A percentile compares a stretch with the other conserved stretches of the same genome.
phyloP scores from a whole-genome alignment of 1,140 invertebrate species.

The Neodiprion fabricii region DNA sequence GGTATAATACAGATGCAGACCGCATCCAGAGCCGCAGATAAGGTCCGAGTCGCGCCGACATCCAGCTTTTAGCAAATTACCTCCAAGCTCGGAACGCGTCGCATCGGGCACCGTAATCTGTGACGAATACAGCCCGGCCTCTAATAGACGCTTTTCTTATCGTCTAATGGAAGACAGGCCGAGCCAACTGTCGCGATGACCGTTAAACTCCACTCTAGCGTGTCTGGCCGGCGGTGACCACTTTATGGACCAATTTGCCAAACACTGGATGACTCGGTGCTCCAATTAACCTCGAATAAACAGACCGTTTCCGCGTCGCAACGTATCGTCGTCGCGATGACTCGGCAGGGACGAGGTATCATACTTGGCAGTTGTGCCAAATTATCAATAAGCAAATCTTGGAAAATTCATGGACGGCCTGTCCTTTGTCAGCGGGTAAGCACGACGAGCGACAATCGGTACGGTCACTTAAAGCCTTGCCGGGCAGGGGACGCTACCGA shows the following conservation, averaged over 20 bases:
- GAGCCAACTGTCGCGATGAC: constrained; percentile 6
- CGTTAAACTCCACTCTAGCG: not conserved
- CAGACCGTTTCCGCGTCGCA: not conserved
- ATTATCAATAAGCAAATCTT: not conserved
- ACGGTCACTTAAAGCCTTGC: not conserved
- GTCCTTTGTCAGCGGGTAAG: not conserved
- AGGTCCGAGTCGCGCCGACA: not conserved
- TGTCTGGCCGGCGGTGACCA: not conserved
- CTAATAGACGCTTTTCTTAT: constrained; percentile 42
- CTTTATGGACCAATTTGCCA: not conserved
- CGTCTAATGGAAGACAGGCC: constrained; percentile 40
- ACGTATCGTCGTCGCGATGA: not conserved
- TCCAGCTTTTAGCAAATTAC: not conserved
- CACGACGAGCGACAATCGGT: not conserved
- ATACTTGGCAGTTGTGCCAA: too few species aligned
- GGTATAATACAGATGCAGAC: not conserved
- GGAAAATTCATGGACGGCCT: not conserved
- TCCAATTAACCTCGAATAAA: not conserved
- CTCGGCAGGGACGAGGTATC: not conserved
- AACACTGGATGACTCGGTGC: not conserved
- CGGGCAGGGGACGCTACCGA: not conserved
- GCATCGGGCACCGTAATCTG: constrained; percentile 11
- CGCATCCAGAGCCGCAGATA: not conserved
- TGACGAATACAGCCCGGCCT: constrained; percentile 38
- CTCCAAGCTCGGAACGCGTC: not conserved